Base-by-base conservation (phyloP, 2,113 vertebrate genomes). In the Pterocles gutturalis region DNA sequence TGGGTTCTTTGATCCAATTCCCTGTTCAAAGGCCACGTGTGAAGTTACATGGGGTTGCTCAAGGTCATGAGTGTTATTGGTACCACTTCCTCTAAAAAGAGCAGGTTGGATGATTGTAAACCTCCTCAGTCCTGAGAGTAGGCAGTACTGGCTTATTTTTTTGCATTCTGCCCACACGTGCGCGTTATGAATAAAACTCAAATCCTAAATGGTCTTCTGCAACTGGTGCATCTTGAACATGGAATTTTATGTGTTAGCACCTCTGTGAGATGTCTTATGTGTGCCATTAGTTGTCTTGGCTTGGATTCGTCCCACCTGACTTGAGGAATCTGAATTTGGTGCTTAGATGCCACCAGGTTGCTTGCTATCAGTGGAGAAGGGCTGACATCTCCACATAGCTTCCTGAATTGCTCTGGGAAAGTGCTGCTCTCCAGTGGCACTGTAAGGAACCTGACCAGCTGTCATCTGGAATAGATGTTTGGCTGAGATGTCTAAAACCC, bases 111-210 rank as follows among this genome's bases (percentile, higher is more conserved):
- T 57, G 28, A 4, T 19, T 51, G 9, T 55, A 45, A 75, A 41
- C n/a, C 10, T 79, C 10, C 33, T 87, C 55, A 61, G 6, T 76
- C 34, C 69, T 18, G 43, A 77, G 22, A 33, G 25, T 1, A 87
- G 61, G 7, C 25, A 71, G 19, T 31, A 29, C 4, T 78, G 36
- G 17, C 25, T 77, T 80, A 5, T 62, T 73, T 72, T 80, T 62
- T 12, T 3, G 5, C 24, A 3, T 43, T 69, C 49, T 70, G 28
- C 33, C 22, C 7, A 8, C 7, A 3, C 0, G 0, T 64, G 14
- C 2, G 13, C 0, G 0, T 45, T 80, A 18, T 4, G 15, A 91
- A 33, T 62, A 57, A 76, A 83, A 33, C 38, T 69, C 11, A 41
- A 31, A 38, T 71, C 33, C 48, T 22, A 9, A 58, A 46, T n/a